Base-by-base conservation (phyloP, 2,797 vertebrate genomes). In the Acestrorhynchus altus region DNA sequence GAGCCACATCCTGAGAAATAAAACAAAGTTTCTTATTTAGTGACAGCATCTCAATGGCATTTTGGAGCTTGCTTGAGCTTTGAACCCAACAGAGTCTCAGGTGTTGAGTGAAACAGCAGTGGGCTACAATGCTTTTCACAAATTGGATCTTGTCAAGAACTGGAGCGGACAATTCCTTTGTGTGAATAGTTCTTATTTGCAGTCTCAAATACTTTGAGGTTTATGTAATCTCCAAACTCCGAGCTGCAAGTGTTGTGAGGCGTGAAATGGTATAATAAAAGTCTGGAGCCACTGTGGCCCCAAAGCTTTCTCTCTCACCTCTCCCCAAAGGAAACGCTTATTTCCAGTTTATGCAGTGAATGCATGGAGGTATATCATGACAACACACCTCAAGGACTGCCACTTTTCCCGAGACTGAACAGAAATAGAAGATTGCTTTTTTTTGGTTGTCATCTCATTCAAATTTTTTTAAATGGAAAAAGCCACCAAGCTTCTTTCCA, bases 191-290 rank as follows among this genome's bases (percentile, higher is more conserved):
- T 31, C 28, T 11, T 40, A 69, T 76, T 59, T 39, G 12, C 11
- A 16, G 18, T n/a, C 40, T 35, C 12, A 20, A 10, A 24, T 54
- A 68, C 44, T 22, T 44, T 16, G 39, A 69, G 74, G 44, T 61
- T 69, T 69, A 31, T 70, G 47, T n/a, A 47, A 72, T 68, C 67
- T 8, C 63, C 65, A 42, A 72, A 56, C 40, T 39, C 54, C 9
- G 39, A 69, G 57, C 51, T 20, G 39, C 35, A 42, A 56, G 28
- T 26, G 8, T 15, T 12, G 16, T 26, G 46, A 63, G 24, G 72
- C 68, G 47, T 81, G 78, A 81, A 83, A 75, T 4, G 47, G 52
- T 56, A 1, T 44, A 46, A 63, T 77, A 74, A 77, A 71, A 61
- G 61, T 77, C 60, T 16, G 72, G 35, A 31, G 65, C 8, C 44